phyloP scores from a whole-genome alignment of 2,888 invertebrate species.

The Sphaeridia pumilis region DNA sequence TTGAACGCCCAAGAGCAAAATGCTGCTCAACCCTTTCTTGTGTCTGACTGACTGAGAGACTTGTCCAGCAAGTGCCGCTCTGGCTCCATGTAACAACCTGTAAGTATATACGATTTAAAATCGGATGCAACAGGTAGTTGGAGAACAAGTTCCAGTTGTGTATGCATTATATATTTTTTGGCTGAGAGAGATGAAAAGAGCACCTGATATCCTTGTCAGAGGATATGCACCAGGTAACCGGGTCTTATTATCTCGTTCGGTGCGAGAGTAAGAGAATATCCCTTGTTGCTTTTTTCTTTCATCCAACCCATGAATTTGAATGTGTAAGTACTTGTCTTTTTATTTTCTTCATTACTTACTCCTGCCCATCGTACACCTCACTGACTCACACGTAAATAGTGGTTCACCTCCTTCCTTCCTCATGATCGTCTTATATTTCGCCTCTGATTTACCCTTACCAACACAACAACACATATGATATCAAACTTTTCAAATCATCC shows the following conservation, averaged over 20 bases:
- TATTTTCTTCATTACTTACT: constrained; percentile 17
- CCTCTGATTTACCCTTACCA: background rate
- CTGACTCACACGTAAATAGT: background rate
- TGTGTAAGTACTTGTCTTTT: constrained; percentile 16
- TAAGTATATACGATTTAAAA: background rate
- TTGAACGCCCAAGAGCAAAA: too few relatives aligned
- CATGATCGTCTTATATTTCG: background rate
- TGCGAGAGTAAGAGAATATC: background rate
- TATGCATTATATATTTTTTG: too few relatives aligned
- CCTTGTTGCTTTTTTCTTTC: background rate
- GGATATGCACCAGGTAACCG: too few relatives aligned
- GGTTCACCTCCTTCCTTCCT: background rate
- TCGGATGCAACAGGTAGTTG: too few relatives aligned
- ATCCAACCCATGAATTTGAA: constrained; percentile 12
- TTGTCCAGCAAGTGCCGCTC: background rate
- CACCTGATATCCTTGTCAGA: too few relatives aligned
- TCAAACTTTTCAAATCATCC: background rate
- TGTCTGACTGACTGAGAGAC: too few relatives aligned
- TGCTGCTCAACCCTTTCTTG: too few relatives aligned
- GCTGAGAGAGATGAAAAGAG: too few relatives aligned
- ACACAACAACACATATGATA: background rate
- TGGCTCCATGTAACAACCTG: background rate
- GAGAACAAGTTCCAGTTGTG: too few relatives aligned
- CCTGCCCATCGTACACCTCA: too few relatives aligned
- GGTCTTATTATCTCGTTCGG: background rate